Base-by-base conservation (phyloP, 1,140 invertebrate species). In the Palaemon carinicauda region DNA sequence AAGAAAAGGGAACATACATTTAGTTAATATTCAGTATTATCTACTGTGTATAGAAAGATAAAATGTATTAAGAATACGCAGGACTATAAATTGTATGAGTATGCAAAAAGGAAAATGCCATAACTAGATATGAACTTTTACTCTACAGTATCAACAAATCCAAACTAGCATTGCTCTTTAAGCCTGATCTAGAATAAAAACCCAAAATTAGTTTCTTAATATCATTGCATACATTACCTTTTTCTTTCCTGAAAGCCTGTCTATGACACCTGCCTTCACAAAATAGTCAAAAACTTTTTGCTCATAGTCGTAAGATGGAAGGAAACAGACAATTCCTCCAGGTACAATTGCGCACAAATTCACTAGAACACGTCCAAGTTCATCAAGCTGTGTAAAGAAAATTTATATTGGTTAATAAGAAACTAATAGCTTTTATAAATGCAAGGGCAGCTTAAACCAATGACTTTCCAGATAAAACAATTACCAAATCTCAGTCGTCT, bases 291-390 rank as follows among this genome's bases (percentile, higher is more conserved):
- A 95, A 1, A 92, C 90, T 29, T 90, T 89, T 89, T 97, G 94
- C 91, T 98, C 96, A 91, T 97, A 98, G 50, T 96, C 96, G 90
- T 99, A 99, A 0, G 97, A 99, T 1, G 98, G 96, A 86, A 99
- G 94, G 92, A 99, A 99, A 89, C 96, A 95, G 3, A 99, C 96
- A n/a, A 99, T 92, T 1, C 98, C 98, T 21, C 96, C 97, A 41
- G 97, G 97, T 65, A 99, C 93, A 79, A 96, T 92, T 87, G 94
- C 95, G 89, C 94, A 95, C 14, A 97, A 15, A 82, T 96, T 96
- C 88, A 93, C 90, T 50, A 99, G 90, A 31, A 96, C 92, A 90
- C 95, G 93, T 31, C 95, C 95, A 1, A 98, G 91, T 92, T 98
- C 96, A 91, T 95, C 94, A 10, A 98, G 90, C 95, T 97, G 91